Base-by-base conservation (phyloP, 2,888 invertebrate genomes). In the Drosophila conformis region DNA sequence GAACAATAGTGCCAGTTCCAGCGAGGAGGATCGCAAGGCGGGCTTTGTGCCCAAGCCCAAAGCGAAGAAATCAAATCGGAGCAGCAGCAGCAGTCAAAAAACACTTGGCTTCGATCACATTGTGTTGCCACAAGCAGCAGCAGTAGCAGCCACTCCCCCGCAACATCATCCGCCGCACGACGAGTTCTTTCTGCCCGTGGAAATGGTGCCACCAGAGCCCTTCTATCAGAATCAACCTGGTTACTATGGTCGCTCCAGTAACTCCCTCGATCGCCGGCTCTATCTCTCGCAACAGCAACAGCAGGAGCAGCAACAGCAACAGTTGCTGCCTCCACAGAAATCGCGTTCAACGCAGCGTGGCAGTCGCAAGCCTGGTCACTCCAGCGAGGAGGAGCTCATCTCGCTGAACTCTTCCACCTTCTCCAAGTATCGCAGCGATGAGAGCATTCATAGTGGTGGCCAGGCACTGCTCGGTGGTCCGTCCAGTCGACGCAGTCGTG, bases 331-430 rank as follows among this genome's bases (percentile, higher is more conserved):
- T 11, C 80, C 73, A 42, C 79, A 81, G 8, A 90, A 92, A 54
- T 82, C 82, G 7, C 83, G 87, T 25, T 86, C 87, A 2, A 76
- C 86, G 5, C 91, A 91, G 21, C 90, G 91, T 4, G 83, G 63
- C 67, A 51, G 58, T 35, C 54, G 54, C 65, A 70, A n/a, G 59
- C 33, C 65, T 46, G 74, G 73, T 4, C 86, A 90, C 33, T 92
- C 92, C 40, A 92, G 92, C 74, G 92, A 93, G 61, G 93, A 93
- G 73, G 87, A 87, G 66, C 68, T 92, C 33, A 96, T 96, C 71
- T 96, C 96, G 25, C 93, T 95, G 62, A 95, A 95, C 80, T 96
- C 96, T 33, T 95, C 95, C 27, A 95, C 96, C 0, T 95, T 96
- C 88, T 94, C 95, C 57, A 94, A 95, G 85, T 95, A 96, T 90